Base-by-base conservation (phyloP, 1,140 invertebrate species). In the Acromyrmex heyeri region DNA sequence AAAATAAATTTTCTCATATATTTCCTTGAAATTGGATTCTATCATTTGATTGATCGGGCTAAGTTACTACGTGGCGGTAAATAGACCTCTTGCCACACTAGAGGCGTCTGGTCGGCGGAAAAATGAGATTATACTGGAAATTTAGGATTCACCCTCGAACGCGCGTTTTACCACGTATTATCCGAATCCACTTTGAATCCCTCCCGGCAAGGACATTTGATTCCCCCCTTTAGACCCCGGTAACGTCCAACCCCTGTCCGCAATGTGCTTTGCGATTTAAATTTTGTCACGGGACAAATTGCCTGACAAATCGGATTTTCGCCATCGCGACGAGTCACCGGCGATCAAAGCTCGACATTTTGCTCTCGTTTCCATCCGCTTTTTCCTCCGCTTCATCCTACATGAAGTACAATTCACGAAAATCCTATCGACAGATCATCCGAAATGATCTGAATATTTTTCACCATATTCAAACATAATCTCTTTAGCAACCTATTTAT, bases 281-380 rank as follows among this genome's bases (percentile, higher is more conserved):
- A 95, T 95, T 95, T 94, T 94, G 94, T 95, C 94, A 92, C 93
- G 89, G 90, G 87, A 91, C 89, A 94, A 95, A 95, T 95, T 95
- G 93, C 91, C 91, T 94, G 91, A 92, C 91, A 94, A 94, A 95
- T 95, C 92, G 86, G 91, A 95, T 95, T 94, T 92, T 87, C 88
- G 59, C 85, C 86, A 70, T 87, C 67, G 88, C 85, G 85, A 87
- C 76, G 70, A 86, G 85, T 85, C 88, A 67, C 85, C 86, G 62
- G 69, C 67, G 90, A 82, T 88, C 82, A 88, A 88, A 87, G 75
- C 82, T 67, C 55, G 38, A 70, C 77, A 38, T 72, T 85, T 61
- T 57, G 48, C 72, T 73, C 73, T 85, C 50, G 53, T 34, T 62
- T 18, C n/a, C 77, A 27, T 8, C 24, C 61, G 75, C 57, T 83